A percentile compares a stretch with the other conserved stretches of the same genome.
These are phyloP conservation scores for Dicyrtomina minuta DNA, from an alignment of 2,888 invertebrate genomes.

Conservation along the genomic window DNA sequence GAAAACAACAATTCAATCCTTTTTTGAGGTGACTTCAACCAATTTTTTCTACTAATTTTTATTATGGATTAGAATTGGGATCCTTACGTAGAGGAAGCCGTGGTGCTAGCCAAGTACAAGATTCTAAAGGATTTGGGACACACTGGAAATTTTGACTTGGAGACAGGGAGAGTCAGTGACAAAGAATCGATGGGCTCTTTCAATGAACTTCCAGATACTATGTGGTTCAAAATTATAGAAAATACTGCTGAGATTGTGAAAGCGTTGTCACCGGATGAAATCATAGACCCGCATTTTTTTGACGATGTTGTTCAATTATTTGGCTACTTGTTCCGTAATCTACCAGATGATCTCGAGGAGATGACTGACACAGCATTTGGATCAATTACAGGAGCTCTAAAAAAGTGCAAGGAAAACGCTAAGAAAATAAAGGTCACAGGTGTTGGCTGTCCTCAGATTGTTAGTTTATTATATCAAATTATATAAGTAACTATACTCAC, in stretches of 20 bases:
- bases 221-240: slow-evolving; percentile 19
- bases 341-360: neutral
- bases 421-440: neutral
- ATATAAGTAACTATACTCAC: no score
- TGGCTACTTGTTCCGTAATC: slow-evolving; percentile 16
- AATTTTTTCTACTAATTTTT: no score
- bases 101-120: slow-evolving; percentile 8
- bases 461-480: neutral
- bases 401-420: neutral
- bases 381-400: neutral
- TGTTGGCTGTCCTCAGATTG: slow-evolving; percentile 7
- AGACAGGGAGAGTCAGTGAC: neutral
- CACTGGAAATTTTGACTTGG: slow-evolving; percentile 15
- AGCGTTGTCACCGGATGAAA: neutral
- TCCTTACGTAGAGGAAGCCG: slow-evolving; percentile 21
- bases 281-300: slow-evolving; percentile 12
- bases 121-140: slow-evolving; percentile 2
- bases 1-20: neutral
- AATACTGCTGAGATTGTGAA: neutral
- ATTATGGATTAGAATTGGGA: slow-evolving; percentile 9
- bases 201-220: neutral
- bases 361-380: neutral
- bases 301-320: slow-evolving; percentile 6
- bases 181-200: neutral
- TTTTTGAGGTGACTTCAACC: no score